Evolutionary conservation across 2,888 invertebrate genomes (phyloP), one percentile per base, ranked within the genome.

Genomic region (Blera fallax): DNA sequence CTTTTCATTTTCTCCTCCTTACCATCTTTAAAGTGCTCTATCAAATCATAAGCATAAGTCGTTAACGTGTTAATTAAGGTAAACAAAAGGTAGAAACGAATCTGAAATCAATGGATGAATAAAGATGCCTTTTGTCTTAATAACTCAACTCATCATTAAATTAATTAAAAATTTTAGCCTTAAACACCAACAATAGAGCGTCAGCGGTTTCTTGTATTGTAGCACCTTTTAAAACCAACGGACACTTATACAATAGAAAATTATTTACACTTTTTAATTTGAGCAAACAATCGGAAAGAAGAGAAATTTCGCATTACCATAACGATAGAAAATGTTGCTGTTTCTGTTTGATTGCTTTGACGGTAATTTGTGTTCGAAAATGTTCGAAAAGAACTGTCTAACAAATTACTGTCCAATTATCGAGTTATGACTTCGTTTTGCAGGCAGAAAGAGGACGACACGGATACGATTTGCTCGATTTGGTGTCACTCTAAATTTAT

Each of bases 51-150:
- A 62, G 52, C 62, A 52, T 62, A 62, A 52, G 50, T 73, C 60
- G 21, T 73, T 73, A 73, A 73, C 40, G 52, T 73, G 62, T 62
- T 73, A 73, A 73, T 73, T 60, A 60, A 60, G 60, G 24, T 48
- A 24, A 60, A 48, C 34, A 40, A 58, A 70, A n/a, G 37, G 16
- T 32, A 24, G 52, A 27, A 50, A 40, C 5, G 10, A 2, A 0
- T 8, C 64, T 14, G 18, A 48, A n/a, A n/a, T 40, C 24, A 14
- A 21, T 40, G 60, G 1, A 4, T n/a, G 60, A 24, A 27, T 16
- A 29, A n/a, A 29, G 37, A 6, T 37, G 18, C 34, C 18, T 21
- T n/a, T 37, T 37, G 18, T 56, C 16, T 56, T 24, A 48, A 21
- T 16, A 32, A 65, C n/a, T 65, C 32, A 34, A n/a, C 27, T 45